phyloP scores from a whole-genome alignment of 2,888 invertebrate species.

The Cepaea hortensis region DNA sequence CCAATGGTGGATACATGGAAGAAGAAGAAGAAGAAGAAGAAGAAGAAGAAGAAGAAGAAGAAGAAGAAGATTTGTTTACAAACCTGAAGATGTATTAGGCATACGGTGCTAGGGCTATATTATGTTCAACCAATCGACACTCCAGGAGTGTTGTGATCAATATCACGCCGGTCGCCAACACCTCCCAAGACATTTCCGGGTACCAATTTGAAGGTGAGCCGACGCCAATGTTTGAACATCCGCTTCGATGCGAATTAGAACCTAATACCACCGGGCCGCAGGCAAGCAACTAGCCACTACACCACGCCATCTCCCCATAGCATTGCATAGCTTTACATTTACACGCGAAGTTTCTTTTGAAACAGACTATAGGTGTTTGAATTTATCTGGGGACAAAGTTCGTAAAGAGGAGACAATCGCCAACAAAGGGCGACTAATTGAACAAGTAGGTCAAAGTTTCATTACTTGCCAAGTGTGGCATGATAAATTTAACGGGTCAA shows the following conservation, averaged over 20 bases:
- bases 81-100: not conserved
- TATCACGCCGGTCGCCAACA: too few species aligned
- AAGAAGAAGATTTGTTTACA: not conserved
- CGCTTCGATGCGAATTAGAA: too few species aligned
- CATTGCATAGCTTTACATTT: too few species aligned
- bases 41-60: not conserved
- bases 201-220: too few species aligned
- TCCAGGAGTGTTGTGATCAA: too few species aligned
- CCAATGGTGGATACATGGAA: too few species aligned
- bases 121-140: not conserved
- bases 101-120: not conserved
- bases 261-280: too few species aligned
- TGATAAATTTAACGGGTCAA: slow-evolving; percentile 7
- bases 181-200: too few species aligned
- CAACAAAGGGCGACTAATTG: slow-evolving; percentile 19
- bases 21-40: not conserved
- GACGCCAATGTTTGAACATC: too few species aligned
- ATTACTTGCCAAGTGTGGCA: not conserved
- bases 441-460: not conserved
- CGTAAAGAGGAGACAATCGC: not conserved
- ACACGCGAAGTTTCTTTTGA: not conserved
- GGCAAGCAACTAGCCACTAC: too few species aligned
- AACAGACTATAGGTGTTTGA: slow-evolving; percentile 21
- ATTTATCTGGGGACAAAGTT: not conserved
- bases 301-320: too few species aligned